Evolutionary conservation across 2,888 invertebrate species (phyloP), one percentile per base, ranked within the genome.

Genomic region (Xanthia icteritia): DNA sequence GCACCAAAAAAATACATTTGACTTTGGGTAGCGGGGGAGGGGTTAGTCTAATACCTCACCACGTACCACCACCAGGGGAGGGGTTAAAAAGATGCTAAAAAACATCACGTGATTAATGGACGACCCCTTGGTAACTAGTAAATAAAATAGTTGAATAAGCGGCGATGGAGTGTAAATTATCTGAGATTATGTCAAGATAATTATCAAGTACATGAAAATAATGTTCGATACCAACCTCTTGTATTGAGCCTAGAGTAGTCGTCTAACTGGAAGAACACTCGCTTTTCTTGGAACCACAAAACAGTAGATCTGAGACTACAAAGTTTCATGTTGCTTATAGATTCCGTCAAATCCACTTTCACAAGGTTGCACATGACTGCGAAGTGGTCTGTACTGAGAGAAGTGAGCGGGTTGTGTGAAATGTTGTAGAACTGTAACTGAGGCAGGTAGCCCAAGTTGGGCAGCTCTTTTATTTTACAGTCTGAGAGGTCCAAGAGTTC

Each of bases 351-450:
- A 90, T 98, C 97, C 60, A 98, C 96, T 81, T 94, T 95, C 79
- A 94, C 94, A 51, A 98, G 93, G 79, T 97, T 97, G 91, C 98
- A 98, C 94, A 97, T 97, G 5, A 96, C 93, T 0, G 97, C 97
- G 83, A 98, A 95, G 73, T 97, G 97, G 45, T 95, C 93, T 8
- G 97, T 94, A 8, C 93, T 94, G 0, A 97, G 86, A 4, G 89
- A 88, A 0, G 76, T 89, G 67, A 98, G 93, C 0, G 95, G 94
- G 91, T 98, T 98, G 67, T 94, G 90, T 0, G 98, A 98, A 63
- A 98, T 96, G 89, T 98, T 98, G 77, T 98, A 96, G 69, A 97
- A 94, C 74, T 93, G 89, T 56, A 98, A 90, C 67, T 97, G 97
- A 23, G 98, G 97, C 31, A 97, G 88, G 51, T 95, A 92, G 4